phyloP scores from a whole-genome alignment of 2,797 vertebrate genomes.

The Channallabes apus region DNA sequence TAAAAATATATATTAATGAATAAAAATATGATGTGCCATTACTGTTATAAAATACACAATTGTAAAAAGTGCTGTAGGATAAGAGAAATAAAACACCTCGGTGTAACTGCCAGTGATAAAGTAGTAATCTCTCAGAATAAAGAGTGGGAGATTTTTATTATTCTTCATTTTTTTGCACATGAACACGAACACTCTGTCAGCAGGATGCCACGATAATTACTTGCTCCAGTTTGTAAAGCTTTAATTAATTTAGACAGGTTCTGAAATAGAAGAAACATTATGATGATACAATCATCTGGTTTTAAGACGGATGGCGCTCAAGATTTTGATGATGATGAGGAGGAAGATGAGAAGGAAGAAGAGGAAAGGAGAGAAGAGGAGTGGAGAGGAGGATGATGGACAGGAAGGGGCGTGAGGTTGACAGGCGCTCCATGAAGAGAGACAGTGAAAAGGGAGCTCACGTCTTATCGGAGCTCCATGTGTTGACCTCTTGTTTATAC shows the following conservation, averaged over 20 bases:
- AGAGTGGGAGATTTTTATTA: too few species aligned
- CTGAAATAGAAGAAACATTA: not conserved
- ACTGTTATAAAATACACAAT: too few species aligned
- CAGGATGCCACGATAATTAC: not conserved
- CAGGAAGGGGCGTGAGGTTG: conserved; percentile 42
- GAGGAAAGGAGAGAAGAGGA: not conserved
- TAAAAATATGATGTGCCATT: too few species aligned
- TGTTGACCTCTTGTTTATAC: conserved; percentile 35
- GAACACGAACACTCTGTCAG: not conserved
- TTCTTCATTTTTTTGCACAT: not conserved
- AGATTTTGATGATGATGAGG: not conserved
- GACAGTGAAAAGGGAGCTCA: conserved; percentile 39
- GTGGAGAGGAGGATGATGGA: conserved; percentile 35
- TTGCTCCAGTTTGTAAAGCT: not conserved
- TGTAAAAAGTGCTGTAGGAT: not conserved
- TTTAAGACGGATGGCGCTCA: not conserved
- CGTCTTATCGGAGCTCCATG: conserved; percentile 37
- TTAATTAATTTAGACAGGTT: not conserved
- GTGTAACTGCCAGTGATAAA: too few species aligned
- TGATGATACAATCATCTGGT: not conserved
- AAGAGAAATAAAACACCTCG: not conserved
- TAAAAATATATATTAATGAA: too few species aligned
- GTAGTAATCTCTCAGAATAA: too few species aligned
- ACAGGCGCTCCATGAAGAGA: conserved; percentile 40
- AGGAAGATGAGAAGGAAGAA: not conserved